Evolutionary conservation across 2,888 invertebrate genomes (phyloP).

Genomic region (Heliconius hortense): DNA sequence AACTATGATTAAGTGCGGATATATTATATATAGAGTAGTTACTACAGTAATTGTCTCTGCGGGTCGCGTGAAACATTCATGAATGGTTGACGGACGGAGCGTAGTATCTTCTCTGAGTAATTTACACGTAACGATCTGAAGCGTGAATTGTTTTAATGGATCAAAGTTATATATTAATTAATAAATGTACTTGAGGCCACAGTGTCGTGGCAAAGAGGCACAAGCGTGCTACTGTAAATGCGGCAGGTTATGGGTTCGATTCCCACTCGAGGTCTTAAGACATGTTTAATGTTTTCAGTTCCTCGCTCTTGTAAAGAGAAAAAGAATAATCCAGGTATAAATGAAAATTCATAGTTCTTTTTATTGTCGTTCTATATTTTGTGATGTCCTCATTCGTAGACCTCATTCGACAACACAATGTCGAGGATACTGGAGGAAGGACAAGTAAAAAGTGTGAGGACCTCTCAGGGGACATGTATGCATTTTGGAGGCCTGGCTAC

Average conservation of each 20-base stretch:
- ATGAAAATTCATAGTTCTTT: too few species aligned
- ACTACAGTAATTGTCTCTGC: constrained; percentile 6
- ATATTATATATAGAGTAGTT: constrained; percentile 9
- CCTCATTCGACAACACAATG: too few species aligned
- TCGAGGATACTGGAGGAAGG: too few species aligned
- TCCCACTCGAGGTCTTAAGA: not conserved
- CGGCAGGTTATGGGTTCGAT: not conserved
- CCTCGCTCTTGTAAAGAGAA: not conserved
- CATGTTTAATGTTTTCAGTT: not conserved
- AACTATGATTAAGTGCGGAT: constrained; percentile 13
- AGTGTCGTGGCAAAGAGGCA: not conserved
- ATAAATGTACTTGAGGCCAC: not conserved
- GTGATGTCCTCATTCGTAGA: too few species aligned
- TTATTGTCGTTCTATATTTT: too few species aligned
- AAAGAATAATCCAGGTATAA: not conserved
- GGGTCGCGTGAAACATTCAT: constrained; percentile 30
- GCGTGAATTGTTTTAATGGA: constrained; percentile 5
- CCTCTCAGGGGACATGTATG: too few species aligned
- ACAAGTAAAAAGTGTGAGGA: too few species aligned
- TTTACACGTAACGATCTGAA: constrained; percentile 20
- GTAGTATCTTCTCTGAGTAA: constrained; percentile 24
- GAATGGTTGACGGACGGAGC: constrained; percentile 19
- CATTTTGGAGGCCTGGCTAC: not conserved
- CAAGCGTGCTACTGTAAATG: not conserved
- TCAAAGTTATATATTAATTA: not conserved